Conservation (phyloP, 2,113 vertebrate species). For the Bubo scandiacus region DNA sequence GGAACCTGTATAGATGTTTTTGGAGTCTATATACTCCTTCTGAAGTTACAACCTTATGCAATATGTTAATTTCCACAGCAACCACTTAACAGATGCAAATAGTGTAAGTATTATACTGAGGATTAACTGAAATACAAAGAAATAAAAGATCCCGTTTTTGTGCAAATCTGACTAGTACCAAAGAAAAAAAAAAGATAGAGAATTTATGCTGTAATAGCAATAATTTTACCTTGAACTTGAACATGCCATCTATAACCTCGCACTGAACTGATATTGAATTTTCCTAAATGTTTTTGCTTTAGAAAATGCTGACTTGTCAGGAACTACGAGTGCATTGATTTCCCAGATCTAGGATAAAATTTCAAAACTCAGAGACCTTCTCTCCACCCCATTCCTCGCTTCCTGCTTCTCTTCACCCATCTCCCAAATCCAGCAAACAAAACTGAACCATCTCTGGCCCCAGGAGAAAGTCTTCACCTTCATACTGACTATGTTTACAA, state of each 20-base stretch:
- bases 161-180: neutral
- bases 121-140: neutral
- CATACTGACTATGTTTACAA: accelerated
- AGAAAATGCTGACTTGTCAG: neutral
- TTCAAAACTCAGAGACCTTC: neutral
- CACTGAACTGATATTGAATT: neutral
- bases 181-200: neutral
- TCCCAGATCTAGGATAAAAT: neutral
- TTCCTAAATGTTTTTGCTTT: neutral
- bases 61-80: neutral
- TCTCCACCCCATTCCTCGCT: neutral
- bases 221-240: neutral
- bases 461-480: neutral
- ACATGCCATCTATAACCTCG: neutral
- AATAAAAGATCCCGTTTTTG: neutral
- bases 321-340: neutral
- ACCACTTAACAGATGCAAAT: neutral
- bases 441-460: neutral
- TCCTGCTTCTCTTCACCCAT: neutral
- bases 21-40: neutral
- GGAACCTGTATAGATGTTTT: neutral
- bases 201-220: neutral
- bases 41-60: neutral
- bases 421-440: neutral
- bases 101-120: neutral